Evolutionary conservation across 2,888 invertebrate species (phyloP).

Genomic region (Euproctis similis): DNA sequence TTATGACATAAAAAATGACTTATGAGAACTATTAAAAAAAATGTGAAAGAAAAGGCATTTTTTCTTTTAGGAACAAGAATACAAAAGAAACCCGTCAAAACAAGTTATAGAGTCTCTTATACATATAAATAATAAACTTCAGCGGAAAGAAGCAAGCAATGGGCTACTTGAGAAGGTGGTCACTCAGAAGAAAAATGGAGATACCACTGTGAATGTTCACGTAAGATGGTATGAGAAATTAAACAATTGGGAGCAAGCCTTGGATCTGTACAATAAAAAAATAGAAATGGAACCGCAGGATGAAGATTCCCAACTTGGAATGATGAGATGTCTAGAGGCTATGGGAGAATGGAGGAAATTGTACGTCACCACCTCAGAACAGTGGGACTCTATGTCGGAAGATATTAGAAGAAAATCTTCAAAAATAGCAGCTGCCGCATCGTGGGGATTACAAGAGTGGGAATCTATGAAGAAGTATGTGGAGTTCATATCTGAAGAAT

Average conservation of each 20-base stretch:
- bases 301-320: conserved; percentile 89
- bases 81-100: conserved; percentile 78
- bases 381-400: conserved; percentile 60
- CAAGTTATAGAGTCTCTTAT: conserved; percentile 95
- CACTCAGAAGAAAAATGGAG: conserved; percentile 81
- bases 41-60: no score
- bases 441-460: conserved; percentile 97
- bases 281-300: conserved; percentile 80
- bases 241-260: conserved; percentile 98
- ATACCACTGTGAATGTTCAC: conserved; percentile 66
- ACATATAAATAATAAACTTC: conserved; percentile 97
- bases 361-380: conserved; percentile 85
- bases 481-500: conserved; percentile 88
- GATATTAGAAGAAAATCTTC: conserved; percentile 80
- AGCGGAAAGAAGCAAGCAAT: conserved; percentile 97
- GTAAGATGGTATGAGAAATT: conserved; percentile 99
- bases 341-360: conserved; percentile 97
- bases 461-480: conserved; percentile 95
- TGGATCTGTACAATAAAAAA: conserved; percentile 89
- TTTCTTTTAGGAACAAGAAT: conserved; percentile 91
- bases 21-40: no score
- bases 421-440: conserved; percentile 93
- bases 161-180: conserved; percentile 93
- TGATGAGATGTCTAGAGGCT: conserved; percentile 97
- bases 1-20: no score